Evolutionary conservation across 1,140 invertebrate genomes (phyloP).

Genomic region (Philotrypesis tridentata): DNA sequence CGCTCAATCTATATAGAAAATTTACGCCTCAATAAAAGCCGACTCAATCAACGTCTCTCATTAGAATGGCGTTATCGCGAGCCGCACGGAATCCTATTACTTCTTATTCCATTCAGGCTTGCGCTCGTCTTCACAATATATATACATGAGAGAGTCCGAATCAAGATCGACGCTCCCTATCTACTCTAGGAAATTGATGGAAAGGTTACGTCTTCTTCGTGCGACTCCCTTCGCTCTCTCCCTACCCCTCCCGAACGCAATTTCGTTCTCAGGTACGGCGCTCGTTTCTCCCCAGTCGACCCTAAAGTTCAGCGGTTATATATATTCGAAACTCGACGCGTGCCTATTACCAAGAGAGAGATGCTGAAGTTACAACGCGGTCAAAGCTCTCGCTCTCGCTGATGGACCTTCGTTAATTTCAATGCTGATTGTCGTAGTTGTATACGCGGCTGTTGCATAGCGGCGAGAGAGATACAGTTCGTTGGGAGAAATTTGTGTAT

Average conservation of each 20-base stretch:
- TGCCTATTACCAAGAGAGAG: slow-evolving; percentile 22
- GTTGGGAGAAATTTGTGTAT: not conserved
- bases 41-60: slow-evolving; percentile 2
- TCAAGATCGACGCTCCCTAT: slow-evolving; percentile 32
- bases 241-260: slow-evolving; percentile 12
- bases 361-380: slow-evolving; percentile 4
- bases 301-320: slow-evolving; percentile 8
- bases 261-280: not conserved
- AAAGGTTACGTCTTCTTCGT: slow-evolving; percentile 34
- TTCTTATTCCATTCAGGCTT: slow-evolving; percentile 12
- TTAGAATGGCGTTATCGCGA: not conserved
- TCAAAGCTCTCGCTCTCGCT: not conserved
- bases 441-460: no score
- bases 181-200: slow-evolving; percentile 12
- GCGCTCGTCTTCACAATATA: not conserved
- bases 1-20: no score
- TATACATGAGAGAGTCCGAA: not conserved
- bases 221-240: not conserved
- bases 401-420: slow-evolving; percentile 27
- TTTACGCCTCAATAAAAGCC: not conserved
- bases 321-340: slow-evolving; percentile 2
- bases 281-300: not conserved
- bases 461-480: not conserved
- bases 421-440: not conserved
- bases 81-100: not conserved